Evolutionary conservation across 2,113 vertebrate genomes (phyloP).

Genomic region (Callipepla squamata): DNA sequence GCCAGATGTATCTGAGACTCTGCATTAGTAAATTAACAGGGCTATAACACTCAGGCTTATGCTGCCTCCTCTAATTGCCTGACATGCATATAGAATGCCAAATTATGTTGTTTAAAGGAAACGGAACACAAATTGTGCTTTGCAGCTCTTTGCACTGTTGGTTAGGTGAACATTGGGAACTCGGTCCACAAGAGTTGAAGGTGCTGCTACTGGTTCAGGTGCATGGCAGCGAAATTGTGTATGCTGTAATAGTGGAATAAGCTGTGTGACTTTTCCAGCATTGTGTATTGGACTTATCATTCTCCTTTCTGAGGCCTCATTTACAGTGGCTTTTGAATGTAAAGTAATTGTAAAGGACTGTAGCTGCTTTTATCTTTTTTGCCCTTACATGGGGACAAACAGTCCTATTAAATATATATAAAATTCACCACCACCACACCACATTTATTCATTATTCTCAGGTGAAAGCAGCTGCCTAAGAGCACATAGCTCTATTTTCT

Average conservation of each 20-base stretch:
- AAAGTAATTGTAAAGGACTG: background rate
- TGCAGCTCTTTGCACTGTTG: slow-evolving; percentile 44
- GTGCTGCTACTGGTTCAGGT: slow-evolving; percentile 50
- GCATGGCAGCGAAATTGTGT: background rate
- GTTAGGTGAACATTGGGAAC: slow-evolving; percentile 58
- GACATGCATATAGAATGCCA: slow-evolving; percentile 59
- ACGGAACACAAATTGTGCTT: slow-evolving; percentile 55
- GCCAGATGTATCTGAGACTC: slow-evolving; percentile 63
- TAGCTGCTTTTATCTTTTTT: slow-evolving; percentile 1
- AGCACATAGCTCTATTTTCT: background rate
- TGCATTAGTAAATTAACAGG: slow-evolving; percentile 71
- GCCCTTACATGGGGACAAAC: background rate
- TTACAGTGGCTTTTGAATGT: slow-evolving; percentile 30
- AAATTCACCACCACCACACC: fast-evolving
- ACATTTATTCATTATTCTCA: background rate
- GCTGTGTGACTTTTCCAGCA: slow-evolving; percentile 30
- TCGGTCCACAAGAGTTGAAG: slow-evolving; percentile 52
- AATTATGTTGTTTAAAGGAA: slow-evolving; percentile 60
- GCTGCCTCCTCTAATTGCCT: slow-evolving; percentile 70
- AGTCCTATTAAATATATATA: background rate
- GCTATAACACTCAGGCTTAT: slow-evolving; percentile 56
- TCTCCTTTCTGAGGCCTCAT: slow-evolving; percentile 33
- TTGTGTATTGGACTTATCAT: slow-evolving; percentile 49
- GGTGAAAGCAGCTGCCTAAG: background rate
- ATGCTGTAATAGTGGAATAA: slow-evolving; percentile 46